Evolutionary conservation across 2,113 vertebrate species (phyloP).

Genomic region (Ceyx margarethae): DNA sequence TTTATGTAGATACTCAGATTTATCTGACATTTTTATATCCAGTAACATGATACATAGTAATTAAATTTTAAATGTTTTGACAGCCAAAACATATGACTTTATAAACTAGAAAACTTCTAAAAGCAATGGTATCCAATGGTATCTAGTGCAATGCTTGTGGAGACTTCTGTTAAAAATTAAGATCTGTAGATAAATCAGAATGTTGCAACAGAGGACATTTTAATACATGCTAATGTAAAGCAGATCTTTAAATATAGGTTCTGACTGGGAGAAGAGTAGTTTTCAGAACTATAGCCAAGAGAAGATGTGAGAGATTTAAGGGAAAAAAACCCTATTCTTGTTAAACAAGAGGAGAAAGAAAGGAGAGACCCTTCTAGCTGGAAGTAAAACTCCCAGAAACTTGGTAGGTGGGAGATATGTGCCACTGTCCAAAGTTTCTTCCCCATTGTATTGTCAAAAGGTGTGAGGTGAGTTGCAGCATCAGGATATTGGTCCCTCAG

Average conservation of each 20-base stretch:
- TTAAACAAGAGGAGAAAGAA: neutral
- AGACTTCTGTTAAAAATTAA: conserved; percentile 49
- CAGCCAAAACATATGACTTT: conserved; percentile 71
- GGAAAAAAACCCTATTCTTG: neutral
- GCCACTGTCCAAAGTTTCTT: neutral
- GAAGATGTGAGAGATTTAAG: neutral
- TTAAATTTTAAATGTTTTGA: conserved; percentile 79
- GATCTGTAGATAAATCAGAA: conserved; percentile 72
- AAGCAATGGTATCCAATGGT: conserved; percentile 9
- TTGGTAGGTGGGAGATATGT: neutral
- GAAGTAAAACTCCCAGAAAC: neutral
- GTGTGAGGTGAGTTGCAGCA: neutral
- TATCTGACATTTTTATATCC: conserved; percentile 76
- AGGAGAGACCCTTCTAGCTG: neutral
- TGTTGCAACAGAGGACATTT: conserved; percentile 51
- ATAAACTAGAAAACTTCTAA: conserved; percentile 77
- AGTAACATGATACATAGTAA: conserved; percentile 70
- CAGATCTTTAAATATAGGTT: conserved; percentile 47
- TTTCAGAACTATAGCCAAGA: neutral
- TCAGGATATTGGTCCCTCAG: neutral
- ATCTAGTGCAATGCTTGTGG: too few relatives aligned
- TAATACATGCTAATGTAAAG: conserved; percentile 58
- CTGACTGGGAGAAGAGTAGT: conserved; percentile 25
- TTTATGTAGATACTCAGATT: conserved; percentile 73
- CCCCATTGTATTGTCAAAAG: neutral